Base-by-base conservation (phyloP, 2,888 invertebrate species). In the Miltochrista miniata region DNA sequence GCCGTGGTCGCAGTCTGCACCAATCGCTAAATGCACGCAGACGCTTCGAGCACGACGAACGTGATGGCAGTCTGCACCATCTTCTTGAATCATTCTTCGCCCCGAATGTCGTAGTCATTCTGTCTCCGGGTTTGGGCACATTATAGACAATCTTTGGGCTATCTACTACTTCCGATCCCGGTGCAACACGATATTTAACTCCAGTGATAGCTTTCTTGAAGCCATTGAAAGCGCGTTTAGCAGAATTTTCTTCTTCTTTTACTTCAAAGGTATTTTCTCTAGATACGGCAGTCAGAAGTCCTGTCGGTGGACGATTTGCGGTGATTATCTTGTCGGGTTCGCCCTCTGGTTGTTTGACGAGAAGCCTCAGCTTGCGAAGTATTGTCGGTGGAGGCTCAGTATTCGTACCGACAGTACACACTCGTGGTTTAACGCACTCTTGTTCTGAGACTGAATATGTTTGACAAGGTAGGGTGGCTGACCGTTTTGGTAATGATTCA, bases 101-200 rank as follows among this genome's bases (percentile, higher is more conserved):
- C 37, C 91, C 90, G 44, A 91, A 91, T 18, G 87, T 89, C 7
- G 84, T 81, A 37, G 81, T 76, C 90, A 91, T 91, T 44, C 90
- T 79, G 48, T 90, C 85, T 0, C 90, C 91, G 0, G 90, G 90
- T 55, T 87, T 90, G 5, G 87, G 74, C 51, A 83, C 79, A 39
- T 90, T 83, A 61, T 88, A 91, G 37, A 88, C 87, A 50, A 90
- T 90, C 61, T 89, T 90, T 1, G 91, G 91, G 58, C 90, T 91
- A 7, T 85, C 91, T 9, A 87, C 78, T 0, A 75, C 57, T 40
- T 85, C 88, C 0, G 75, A 57, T 13, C 77, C 81, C 0, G 90
- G 90, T 7, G 86, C 81, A 18, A 90, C 83, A 14, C 87, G 83
- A 69, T 87, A 85, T 58, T 87, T 89, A 2, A 85, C 84, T 13